These are phyloP conservation scores for Trisateles emortualis DNA, from an alignment of 2,888 invertebrate species.

Conservation along the genomic window DNA sequence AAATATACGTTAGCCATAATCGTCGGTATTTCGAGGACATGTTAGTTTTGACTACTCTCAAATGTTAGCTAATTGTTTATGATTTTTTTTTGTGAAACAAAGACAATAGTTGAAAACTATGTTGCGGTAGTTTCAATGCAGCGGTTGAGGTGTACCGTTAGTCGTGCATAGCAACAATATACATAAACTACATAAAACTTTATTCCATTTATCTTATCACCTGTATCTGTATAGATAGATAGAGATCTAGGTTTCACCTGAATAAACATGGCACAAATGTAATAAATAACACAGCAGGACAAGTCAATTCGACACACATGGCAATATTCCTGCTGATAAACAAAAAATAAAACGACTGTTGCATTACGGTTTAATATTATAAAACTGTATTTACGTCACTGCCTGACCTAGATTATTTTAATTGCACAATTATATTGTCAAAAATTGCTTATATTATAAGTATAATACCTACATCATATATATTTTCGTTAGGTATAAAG, in stretches of 20 bases:
- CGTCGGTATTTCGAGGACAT: conserved; percentile 37
- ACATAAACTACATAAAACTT: conserved; percentile 46
- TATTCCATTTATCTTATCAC: conserved; percentile 58
- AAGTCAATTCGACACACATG: conserved; percentile 11
- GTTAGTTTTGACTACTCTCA: conserved; percentile 41
- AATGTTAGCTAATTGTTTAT: conserved; percentile 44
- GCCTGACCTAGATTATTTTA: conserved; percentile 36
- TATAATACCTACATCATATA: too few species aligned
- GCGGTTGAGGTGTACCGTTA: conserved; percentile 50
- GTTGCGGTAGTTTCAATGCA: conserved; percentile 29
- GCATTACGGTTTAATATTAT: conserved; percentile 23
- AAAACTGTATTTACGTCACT: conserved; percentile 36
- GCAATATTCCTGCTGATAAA: conserved; percentile 6
- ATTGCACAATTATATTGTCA: conserved; percentile 30
- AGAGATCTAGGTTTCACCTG: conserved; percentile 62
- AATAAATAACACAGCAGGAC: conserved; percentile 20
- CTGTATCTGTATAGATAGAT: conserved; percentile 39
- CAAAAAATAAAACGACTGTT: conserved; percentile 11
- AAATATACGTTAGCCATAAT: conserved; percentile 33
- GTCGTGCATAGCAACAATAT: conserved; percentile 46
- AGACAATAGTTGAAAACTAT: conserved; percentile 48
- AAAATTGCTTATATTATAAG: conserved; percentile 7
- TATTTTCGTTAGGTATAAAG: too few species aligned
- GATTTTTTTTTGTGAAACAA: conserved; percentile 43
- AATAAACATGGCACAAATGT: conserved; percentile 48